Conservation (phyloP, 2,888 invertebrate species). For the Esperia sulphurella region DNA sequence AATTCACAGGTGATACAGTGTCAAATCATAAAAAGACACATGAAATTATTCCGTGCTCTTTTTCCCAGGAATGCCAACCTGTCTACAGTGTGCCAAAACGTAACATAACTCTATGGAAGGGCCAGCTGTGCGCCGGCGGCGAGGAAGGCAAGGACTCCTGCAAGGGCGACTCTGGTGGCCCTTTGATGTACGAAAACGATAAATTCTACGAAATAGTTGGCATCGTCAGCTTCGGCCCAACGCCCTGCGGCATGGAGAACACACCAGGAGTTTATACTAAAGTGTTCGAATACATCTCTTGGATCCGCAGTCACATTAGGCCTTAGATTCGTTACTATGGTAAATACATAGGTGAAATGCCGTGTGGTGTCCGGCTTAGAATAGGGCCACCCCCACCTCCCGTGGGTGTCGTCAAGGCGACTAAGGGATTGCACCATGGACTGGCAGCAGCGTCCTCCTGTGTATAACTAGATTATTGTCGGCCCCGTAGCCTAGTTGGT, state of each 20-base stretch:
- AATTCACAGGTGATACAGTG: too few relatives aligned
- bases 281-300: constrained; percentile 75
- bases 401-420: too few relatives aligned
- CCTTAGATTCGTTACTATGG: constrained; percentile 19
- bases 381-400: too few relatives aligned
- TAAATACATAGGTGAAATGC: too few relatives aligned
- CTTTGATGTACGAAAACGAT: constrained; percentile 69
- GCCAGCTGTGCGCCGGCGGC: constrained; percentile 80
- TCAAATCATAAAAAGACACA: too few relatives aligned
- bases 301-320: constrained; percentile 71
- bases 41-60: too few relatives aligned
- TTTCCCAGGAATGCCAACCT: constrained; percentile 35
- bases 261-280: constrained; percentile 83
- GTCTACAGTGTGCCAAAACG: constrained; percentile 24
- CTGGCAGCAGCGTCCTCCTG: too few relatives aligned
- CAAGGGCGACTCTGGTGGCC: constrained; percentile 82
- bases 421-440: too few relatives aligned
- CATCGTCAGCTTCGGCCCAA: constrained; percentile 82
- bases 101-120: constrained; percentile 30
- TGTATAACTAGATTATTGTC: too few relatives aligned
- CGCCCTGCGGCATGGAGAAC: constrained; percentile 77
- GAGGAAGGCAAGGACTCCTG: constrained; percentile 78
- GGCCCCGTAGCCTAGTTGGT: too few relatives aligned
- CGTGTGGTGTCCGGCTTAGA: too few relatives aligned
- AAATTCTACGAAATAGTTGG: constrained; percentile 54